Evolutionary conservation across 2,113 vertebrate species (phyloP), one percentile per base, ranked within the genome.

Genomic region (Aphyosemion australe): DNA sequence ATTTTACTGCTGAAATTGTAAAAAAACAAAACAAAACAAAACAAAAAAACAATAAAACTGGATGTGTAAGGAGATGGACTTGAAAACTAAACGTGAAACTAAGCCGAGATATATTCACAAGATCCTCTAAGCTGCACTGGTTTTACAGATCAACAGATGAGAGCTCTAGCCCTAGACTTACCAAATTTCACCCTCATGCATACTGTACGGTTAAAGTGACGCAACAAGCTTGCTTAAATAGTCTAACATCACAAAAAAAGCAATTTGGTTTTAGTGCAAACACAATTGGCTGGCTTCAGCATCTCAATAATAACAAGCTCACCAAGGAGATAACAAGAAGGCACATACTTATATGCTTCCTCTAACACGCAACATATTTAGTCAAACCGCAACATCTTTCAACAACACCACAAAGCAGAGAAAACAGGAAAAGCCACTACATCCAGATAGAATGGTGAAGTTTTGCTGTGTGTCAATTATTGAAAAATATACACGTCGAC

Each of bases 251-350:
- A 92, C 93, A 67, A 90, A 56, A 12, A 55, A 93, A 93, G 91
- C 92, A 91, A 91, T 93, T 93, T 92, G 90, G 92, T 92, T 93
- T 92, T 93, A 93, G 92, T 93, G 92, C 91, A 94, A 94, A 94
- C 92, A 92, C 91, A 92, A 93, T 92, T 93, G 91, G 92, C 92
- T 93, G 92, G 91, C 92, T 92, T 92, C 90, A 91, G 91, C 93
- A 92, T 93, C 86, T 90, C 87, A 92, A 92, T 88, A 92, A 91
- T 90, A 92, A 93, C 91, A 90, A 92, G 91, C 92, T 93, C 91
- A 93, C 91, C 92, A 87, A 92, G 90, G 89, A 92, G 90, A 93
- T 90, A 90, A 94, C 91, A 92, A 92, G 90, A 93, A 94, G 93
- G 93, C 93, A 94, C 93, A 84, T 92, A 93, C 91, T 90, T 92